phyloP scores from a whole-genome alignment of 1,140 invertebrate species.

The Glomeris maerens region DNA sequence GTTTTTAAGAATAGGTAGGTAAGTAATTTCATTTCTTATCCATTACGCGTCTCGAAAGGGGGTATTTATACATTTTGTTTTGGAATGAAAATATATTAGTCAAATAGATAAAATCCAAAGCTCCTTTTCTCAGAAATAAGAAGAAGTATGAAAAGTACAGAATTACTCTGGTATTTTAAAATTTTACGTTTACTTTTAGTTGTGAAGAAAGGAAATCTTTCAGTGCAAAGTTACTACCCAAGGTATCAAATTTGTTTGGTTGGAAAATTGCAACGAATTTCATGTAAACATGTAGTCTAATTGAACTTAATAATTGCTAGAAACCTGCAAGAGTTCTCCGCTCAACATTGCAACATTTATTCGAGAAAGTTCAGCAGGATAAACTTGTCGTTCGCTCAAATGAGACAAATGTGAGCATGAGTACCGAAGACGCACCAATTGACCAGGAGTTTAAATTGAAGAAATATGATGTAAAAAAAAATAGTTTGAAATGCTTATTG shows the following conservation, averaged over 20 bases:
- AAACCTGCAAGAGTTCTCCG: conserved; percentile 62
- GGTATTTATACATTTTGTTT: background rate
- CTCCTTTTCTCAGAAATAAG: too few relatives aligned
- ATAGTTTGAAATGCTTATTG: conserved; percentile 5
- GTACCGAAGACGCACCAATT: conserved; percentile 18
- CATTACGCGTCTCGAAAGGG: too few relatives aligned
- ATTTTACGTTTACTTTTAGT: conserved; percentile 34
- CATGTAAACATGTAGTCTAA: too few relatives aligned
- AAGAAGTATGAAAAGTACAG: too few relatives aligned
- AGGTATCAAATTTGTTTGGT: conserved; percentile 29
- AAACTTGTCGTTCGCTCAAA: conserved; percentile 23
- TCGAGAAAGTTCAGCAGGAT: conserved; percentile 37
- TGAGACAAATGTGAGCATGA: conserved; percentile 34
- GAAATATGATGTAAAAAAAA: conserved; percentile 42
- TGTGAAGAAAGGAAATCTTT: conserved; percentile 76
- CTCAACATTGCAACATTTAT: conserved; percentile 52
- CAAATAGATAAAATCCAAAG: too few relatives aligned
- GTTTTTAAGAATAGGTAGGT: background rate
- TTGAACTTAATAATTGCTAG: conserved; percentile 21
- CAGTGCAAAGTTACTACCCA: conserved; percentile 71
- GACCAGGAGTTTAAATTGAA: conserved; percentile 58
- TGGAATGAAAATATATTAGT: too few relatives aligned
- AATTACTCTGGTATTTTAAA: background rate
- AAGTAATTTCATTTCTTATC: too few relatives aligned
- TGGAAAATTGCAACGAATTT: too few relatives aligned